Evolutionary conservation across 2,113 vertebrate species (phyloP), one percentile per base, ranked within the genome.

Genomic region (Cygnus atratus): DNA sequence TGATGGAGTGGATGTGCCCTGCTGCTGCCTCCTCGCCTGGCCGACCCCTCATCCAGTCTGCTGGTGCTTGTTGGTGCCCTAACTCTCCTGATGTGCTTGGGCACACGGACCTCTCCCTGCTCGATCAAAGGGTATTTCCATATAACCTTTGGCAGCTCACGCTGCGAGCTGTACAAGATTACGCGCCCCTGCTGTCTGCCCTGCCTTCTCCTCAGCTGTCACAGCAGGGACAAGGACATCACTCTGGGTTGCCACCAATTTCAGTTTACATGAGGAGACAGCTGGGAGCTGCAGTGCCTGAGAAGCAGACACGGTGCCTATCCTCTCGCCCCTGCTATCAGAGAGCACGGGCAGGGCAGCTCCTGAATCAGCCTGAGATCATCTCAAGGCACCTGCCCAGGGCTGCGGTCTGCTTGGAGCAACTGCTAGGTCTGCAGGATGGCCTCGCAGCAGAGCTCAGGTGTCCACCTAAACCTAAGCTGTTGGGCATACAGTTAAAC

Each of bases 111-210:
- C 73, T 66, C 46, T 43, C 57, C 39, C 59, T n/a, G 43, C 44
- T 48, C 11, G 18, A 2, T n/a, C 0, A 2, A 84, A 68, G n/a
- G 35, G 39, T 68, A 48, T 76, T 90, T 93, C 55, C 67, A 76
- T 11, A 35, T 10, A 52, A 68, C 13, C 48, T 73, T 68, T 52
- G 39, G 33, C 48, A 67, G 81, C 48, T 39, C 22, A 84, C 4
- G 5, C 35, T 13, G 10, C 2, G 15, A 79, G 37, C 75, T 70
- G 58, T 29, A 61, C 46, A 80, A 4, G 3, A 62, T 66, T 66
- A 54, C 11, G 29, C 35, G 66, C 35, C 11, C 35, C 46, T 0
- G 0, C 41, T 54, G 18, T 12, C 61, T 84, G 57, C 0, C 2
- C 25, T 79, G 75, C 5, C 29, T 82, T 17, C 67, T 61, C 50